phyloP scores from a whole-genome alignment of 1,140 invertebrate species.

The Venustaconcha ellipsiformis region DNA sequence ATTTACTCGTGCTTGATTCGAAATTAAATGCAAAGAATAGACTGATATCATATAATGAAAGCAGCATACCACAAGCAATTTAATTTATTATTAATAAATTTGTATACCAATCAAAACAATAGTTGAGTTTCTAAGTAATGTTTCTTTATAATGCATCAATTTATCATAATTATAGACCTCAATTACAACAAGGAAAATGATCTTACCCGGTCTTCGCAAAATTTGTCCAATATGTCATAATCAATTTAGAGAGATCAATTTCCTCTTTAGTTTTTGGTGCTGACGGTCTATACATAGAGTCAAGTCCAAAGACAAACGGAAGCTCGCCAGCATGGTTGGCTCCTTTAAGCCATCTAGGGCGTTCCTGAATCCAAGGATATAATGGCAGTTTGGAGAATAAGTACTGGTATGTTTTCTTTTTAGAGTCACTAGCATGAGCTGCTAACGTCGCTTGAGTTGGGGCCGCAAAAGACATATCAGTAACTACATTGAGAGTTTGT shows the following conservation, averaged over 20 bases:
- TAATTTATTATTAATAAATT: background rate
- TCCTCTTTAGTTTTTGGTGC: slow-evolving; percentile 76
- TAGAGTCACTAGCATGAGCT: slow-evolving; percentile 12
- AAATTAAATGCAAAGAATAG: no score
- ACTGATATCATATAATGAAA: background rate
- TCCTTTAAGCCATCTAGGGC: slow-evolving; percentile 36
- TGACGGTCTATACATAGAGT: slow-evolving; percentile 12
- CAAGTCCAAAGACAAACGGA: slow-evolving; percentile 40
- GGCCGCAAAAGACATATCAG: slow-evolving; percentile 40
- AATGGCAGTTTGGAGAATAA: slow-evolving; percentile 33
- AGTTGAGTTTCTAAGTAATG: background rate
- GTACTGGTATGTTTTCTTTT: slow-evolving; percentile 33
- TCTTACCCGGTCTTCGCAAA: slow-evolving; percentile 95
- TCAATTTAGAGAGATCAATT: slow-evolving; percentile 85
- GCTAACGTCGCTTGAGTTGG: slow-evolving; percentile 29
- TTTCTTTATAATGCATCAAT: background rate
- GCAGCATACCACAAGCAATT: background rate
- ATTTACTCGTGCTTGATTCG: no score
- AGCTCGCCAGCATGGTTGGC: slow-evolving; percentile 42
- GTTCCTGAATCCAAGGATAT: slow-evolving; percentile 4
- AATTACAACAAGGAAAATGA: background rate
- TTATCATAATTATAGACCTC: no score
- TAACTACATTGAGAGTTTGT: slow-evolving; percentile 31
- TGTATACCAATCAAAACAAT: background rate
- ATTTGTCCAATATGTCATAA: slow-evolving; percentile 93